Evolutionary conservation across 2,113 vertebrate genomes (phyloP), one percentile per base, ranked within the genome.

Genomic region (Caranx melampygus): DNA sequence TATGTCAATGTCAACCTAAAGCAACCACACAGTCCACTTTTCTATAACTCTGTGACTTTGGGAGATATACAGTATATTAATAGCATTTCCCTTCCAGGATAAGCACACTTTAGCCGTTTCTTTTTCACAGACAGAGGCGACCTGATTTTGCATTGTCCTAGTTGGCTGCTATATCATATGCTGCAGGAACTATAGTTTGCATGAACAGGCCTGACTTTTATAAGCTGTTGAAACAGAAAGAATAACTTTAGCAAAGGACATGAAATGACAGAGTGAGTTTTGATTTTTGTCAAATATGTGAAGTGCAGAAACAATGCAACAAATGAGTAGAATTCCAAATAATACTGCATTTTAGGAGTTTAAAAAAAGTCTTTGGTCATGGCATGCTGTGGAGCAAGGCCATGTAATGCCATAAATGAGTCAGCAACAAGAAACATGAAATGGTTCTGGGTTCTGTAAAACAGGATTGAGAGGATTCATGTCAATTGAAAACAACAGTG

Each of bases 61-160:
- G 90, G 88, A 94, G 82, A 84, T 78, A 82, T 75, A 20, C 35
- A 1, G 69, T 66, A n/a, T 95, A 95, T 95, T 92, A 94, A 94
- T 95, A 95, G 93, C 87, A 67, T 84, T 91, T 92, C 87, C 85
- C 93, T 92, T 94, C 89, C 92, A 94, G 88, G 91, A 91, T 89
- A 88, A 89, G 88, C 76, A 89, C 89, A 83, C 85, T 90, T 92
- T 85, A 64, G 89, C 89, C 72, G 74, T 85, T 90, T 92, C 85
- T 59, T 91, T 79, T 89, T 78, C 81, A 64, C 89, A 91, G 88
- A 89, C 86, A 81, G 87, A 89, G 90, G 85, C 91, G 94, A 94
- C 94, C 95, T 95, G 94, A 86, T 95, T 95, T 92, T 85, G 21
- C 40, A 57, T 78, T 82, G 93, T 91, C 93, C 94, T 89, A 94